These are phyloP conservation scores for Sesamia nonagrioides DNA, from an alignment of 1,140 invertebrate species.

Conservation along the genomic window DNA sequence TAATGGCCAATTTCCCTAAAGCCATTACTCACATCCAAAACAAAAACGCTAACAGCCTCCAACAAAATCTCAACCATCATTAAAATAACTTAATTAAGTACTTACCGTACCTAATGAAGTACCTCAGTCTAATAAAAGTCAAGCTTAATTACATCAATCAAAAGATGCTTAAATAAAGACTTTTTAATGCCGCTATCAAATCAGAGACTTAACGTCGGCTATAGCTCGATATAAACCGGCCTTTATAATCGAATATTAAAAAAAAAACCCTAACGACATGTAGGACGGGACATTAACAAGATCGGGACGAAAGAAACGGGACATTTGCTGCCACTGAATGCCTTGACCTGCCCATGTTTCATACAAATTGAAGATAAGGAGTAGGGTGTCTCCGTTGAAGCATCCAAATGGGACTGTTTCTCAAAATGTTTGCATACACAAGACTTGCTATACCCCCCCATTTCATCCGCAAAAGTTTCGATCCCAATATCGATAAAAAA, in stretches of 20 bases:
- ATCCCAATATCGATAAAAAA: no score
- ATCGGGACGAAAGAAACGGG: conserved; percentile 9
- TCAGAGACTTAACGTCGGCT: conserved; percentile 13
- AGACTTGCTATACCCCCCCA: no score
- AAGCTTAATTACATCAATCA: conserved; percentile 27
- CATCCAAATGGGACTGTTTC: background rate
- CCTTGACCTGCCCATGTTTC: conserved; percentile 55
- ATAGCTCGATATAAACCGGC: background rate
- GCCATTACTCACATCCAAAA: background rate
- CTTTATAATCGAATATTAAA: conserved; percentile 45
- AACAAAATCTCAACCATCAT: background rate
- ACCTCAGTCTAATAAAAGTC: background rate
- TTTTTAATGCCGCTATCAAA: conserved; percentile 18
- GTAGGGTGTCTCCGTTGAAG: conserved; percentile 43
- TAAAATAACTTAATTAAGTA: conserved; percentile 7
- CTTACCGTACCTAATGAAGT: background rate
- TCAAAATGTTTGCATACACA: no score
- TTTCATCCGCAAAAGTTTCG: no score
- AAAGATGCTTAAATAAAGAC: conserved; percentile 10
- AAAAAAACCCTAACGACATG: conserved; percentile 44
- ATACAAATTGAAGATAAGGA: conserved; percentile 53
- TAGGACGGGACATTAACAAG: conserved; percentile 13
- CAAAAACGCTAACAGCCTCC: background rate
- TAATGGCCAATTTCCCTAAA: background rate
- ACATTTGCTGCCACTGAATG: conserved; percentile 51